Conservation (phyloP, 1,140 invertebrate species). For the Gryllus bimaculatus region DNA sequence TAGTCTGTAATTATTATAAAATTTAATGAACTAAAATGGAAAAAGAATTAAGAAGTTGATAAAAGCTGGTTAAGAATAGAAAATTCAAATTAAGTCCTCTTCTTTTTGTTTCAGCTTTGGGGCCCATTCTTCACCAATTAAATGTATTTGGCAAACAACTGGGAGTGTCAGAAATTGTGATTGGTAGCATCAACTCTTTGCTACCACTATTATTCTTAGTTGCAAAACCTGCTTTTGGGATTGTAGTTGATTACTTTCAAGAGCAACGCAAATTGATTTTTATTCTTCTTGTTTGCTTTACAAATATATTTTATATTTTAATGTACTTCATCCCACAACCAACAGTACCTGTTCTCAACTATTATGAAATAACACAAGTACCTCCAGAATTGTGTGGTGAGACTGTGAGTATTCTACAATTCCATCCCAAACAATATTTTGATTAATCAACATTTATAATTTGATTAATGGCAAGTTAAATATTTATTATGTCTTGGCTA, state of each 20-base stretch:
- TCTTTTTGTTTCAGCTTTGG: slow-evolving; percentile 49
- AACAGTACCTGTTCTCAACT: neutral
- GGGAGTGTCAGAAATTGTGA: slow-evolving; percentile 57
- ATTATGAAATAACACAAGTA: neutral
- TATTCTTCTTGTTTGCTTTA: slow-evolving; percentile 48
- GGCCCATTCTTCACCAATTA: slow-evolving; percentile 63
- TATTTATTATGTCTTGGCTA: too few relatives aligned
- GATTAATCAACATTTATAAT: too few relatives aligned
- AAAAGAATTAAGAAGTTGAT: too few relatives aligned
- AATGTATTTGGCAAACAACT: slow-evolving; percentile 63
- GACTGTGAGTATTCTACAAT: neutral
- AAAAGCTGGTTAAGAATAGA: too few relatives aligned
- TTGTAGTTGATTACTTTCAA: slow-evolving; percentile 46
- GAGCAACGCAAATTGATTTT: slow-evolving; percentile 57
- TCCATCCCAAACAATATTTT: neutral
- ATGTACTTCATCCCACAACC: slow-evolving; percentile 54
- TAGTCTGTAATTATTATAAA: too few relatives aligned
- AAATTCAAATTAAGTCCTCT: neutral
- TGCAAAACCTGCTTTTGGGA: slow-evolving; percentile 61
- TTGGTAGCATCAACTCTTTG: slow-evolving; percentile 59
- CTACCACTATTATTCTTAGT: slow-evolving; percentile 60
- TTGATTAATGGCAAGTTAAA: too few relatives aligned
- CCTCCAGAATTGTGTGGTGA: neutral
- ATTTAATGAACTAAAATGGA: too few relatives aligned
- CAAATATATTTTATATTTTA: slow-evolving; percentile 48